A percentile compares a stretch with the other conserved stretches of the same genome.
Evolutionary conservation across 2,888 invertebrate species (phyloP).

Genomic region (Pharmacophagus antenor): DNA sequence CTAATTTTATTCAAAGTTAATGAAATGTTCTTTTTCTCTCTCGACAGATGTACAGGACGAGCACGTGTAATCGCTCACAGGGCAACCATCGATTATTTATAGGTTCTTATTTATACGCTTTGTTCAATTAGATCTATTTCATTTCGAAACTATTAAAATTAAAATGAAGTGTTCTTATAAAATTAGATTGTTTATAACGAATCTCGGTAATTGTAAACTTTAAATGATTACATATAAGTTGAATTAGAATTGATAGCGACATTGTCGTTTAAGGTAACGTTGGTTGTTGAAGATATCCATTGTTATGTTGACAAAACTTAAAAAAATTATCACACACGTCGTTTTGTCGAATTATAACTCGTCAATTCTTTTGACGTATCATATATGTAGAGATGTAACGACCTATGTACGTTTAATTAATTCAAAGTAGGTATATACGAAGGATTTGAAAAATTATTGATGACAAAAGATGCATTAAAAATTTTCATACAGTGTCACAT

Average conservation of each 20-base stretch:
- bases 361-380: no score
- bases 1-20: conserved; percentile 9
- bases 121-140: conserved; percentile 33
- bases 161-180: conserved; percentile 77
- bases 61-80: conserved; percentile 82
- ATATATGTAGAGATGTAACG: no score
- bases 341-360: background rate
- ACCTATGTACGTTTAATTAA: no score
- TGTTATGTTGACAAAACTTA: background rate
- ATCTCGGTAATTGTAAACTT: conserved; percentile 19
- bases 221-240: conserved; percentile 7
- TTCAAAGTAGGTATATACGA: background rate
- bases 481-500: no score
- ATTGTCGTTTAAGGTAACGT: conserved; percentile 15
- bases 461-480: background rate
- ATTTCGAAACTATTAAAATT: conserved; percentile 44
- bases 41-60: conserved; percentile 88
- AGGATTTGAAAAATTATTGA: background rate
- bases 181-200: conserved; percentile 37
- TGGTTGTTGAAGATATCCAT: conserved; percentile 18
- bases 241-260: conserved; percentile 34
- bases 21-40: conserved; percentile 81
- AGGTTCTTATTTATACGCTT: conserved; percentile 37
- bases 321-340: background rate
- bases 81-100: conserved; percentile 52